phyloP scores from a whole-genome alignment of 2,888 invertebrate species.

The Autographa pulchrina region DNA sequence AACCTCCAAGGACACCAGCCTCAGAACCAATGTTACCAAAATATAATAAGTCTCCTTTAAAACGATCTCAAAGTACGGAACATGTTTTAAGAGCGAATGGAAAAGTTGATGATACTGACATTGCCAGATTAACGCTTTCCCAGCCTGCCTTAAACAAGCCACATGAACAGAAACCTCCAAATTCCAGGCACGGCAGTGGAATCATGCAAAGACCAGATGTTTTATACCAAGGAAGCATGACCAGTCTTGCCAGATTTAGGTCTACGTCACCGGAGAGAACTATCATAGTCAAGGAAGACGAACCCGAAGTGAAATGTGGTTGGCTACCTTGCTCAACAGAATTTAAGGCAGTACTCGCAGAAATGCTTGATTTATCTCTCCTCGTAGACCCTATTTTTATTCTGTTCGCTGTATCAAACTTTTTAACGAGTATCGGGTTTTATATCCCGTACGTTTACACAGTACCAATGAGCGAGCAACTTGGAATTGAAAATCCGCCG shows the following conservation, averaged over 20 bases:
- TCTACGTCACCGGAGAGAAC: slow-evolving; percentile 86
- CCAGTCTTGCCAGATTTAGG: slow-evolving; percentile 88
- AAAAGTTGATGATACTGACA: slow-evolving; percentile 79
- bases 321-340: slow-evolving; percentile 92
- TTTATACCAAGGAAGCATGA: slow-evolving; percentile 95
- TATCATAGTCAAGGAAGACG: slow-evolving; percentile 71
- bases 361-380: slow-evolving; percentile 96
- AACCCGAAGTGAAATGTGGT: slow-evolving; percentile 84
- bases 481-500: slow-evolving; percentile 90
- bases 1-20: slow-evolving; percentile 72
- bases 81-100: slow-evolving; percentile 84
- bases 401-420: slow-evolving; percentile 97
- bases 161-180: slow-evolving; percentile 75
- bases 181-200: slow-evolving; percentile 91
- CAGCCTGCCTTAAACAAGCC: slow-evolving; percentile 91
- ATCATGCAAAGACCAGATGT: slow-evolving; percentile 96
- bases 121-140: slow-evolving; percentile 91
- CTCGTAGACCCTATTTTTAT: slow-evolving; percentile 96
- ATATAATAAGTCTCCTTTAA: slow-evolving; percentile 80
- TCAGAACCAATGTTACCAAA: slow-evolving; percentile 83
- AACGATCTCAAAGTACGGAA: slow-evolving; percentile 90
- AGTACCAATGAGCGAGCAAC: slow-evolving; percentile 92
- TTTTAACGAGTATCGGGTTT: slow-evolving; percentile 98
- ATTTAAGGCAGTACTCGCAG: slow-evolving; percentile 92
- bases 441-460: slow-evolving; percentile 97